phyloP scores from a whole-genome alignment of 2,888 invertebrate genomes.

The Proisotoma minuta region DNA sequence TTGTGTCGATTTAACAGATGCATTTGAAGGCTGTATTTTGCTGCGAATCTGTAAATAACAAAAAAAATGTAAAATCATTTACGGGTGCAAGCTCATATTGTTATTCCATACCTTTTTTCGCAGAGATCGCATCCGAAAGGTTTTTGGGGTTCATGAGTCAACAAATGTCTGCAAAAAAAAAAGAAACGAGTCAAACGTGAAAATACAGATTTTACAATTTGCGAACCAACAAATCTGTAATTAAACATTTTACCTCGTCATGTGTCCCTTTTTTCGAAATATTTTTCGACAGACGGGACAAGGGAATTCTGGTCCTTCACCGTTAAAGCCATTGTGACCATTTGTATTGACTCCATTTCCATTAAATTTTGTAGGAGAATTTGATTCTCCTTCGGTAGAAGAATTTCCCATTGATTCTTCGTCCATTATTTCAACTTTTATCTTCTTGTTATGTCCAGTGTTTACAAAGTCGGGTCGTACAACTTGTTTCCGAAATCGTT shows the following conservation, averaged over 20 bases:
- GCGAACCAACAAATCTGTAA: too few relatives aligned
- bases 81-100: neutral
- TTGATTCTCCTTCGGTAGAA: conserved; percentile 2
- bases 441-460: neutral
- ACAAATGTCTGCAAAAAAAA: conserved; percentile 1
- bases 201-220: too few relatives aligned
- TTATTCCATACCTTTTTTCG: too few relatives aligned
- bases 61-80: too few relatives aligned
- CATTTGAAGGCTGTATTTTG: conserved; percentile 12
- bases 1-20: conserved; percentile 9
- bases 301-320: conserved; percentile 2
- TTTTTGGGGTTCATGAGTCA: conserved; percentile 10
- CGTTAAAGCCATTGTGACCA: neutral
- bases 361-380: conserved; percentile 1
- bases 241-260: conserved; percentile 1
- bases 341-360: neutral
- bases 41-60: conserved; percentile 1
- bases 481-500: conserved; percentile 5
- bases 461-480: conserved; percentile 7
- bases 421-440: neutral
- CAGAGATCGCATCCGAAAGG: conserved; percentile 2
- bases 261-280: conserved; percentile 8
- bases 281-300: conserved; percentile 9
- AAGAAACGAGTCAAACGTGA: neutral
- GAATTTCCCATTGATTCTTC: neutral